phyloP scores from a whole-genome alignment of 30 jellyfish, hydroid and myxozoan species.

The Aurelia sp. region DNA sequence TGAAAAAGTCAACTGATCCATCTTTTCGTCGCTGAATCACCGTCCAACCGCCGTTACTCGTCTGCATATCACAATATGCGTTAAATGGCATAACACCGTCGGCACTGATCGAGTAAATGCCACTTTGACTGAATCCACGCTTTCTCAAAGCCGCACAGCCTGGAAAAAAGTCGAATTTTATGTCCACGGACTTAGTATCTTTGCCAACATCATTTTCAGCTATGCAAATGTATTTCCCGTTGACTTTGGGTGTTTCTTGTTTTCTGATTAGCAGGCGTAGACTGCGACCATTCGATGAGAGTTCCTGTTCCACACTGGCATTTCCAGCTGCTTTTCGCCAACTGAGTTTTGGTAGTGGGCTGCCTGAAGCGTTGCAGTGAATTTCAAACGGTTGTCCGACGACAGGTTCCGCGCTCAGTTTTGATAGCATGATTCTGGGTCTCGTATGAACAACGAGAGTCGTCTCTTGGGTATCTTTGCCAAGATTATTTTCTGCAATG shows the following conservation, averaged over 20 bases:
- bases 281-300: neutral
- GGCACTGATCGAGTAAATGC: constrained; percentile 29
- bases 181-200: neutral
- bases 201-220: constrained; percentile 3
- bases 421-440: neutral
- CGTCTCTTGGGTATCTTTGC: neutral
- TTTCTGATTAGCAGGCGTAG: too few species aligned
- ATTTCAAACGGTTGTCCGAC: constrained; percentile 4
- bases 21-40: constrained; percentile 49
- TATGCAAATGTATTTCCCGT: constrained; percentile 1
- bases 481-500: too few species aligned
- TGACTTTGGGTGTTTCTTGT: neutral
- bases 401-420: neutral
- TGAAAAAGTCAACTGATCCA: constrained; percentile 45
- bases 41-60: constrained; percentile 50
- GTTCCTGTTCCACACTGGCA: neutral
- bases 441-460: neutral
- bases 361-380: constrained; percentile 30
- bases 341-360: neutral
- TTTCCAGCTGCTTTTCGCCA: constrained; percentile 23
- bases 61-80: constrained; percentile 39
- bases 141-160: constrained; percentile 35
- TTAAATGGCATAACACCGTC: constrained; percentile 25
- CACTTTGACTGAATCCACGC: neutral
- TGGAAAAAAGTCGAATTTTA: neutral